phyloP scores from a whole-genome alignment of 2,888 invertebrate species.

The Xanthorhoe spadicearia region DNA sequence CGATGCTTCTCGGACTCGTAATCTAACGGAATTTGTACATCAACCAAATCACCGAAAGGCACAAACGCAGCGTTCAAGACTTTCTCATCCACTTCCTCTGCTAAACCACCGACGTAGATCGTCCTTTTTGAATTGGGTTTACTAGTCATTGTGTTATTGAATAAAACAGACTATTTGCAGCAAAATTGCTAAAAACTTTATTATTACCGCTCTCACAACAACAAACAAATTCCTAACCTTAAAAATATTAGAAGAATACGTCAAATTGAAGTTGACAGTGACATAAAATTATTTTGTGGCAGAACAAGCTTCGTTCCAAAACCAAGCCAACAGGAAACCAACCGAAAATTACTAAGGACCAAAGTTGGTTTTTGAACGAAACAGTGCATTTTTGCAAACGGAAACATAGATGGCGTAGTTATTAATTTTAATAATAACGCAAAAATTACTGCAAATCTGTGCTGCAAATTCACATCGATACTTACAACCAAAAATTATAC shows the following conservation, averaged over 20 bases:
- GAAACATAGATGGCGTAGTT: neutral
- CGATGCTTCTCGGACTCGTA: slow-evolving; percentile 98
- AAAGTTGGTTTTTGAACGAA: neutral
- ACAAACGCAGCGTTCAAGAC: slow-evolving; percentile 98
- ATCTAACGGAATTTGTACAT: slow-evolving; percentile 98
- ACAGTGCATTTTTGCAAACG: neutral
- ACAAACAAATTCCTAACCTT: slow-evolving; percentile 19
- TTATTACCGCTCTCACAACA: slow-evolving; percentile 2
- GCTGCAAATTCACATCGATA: no score
- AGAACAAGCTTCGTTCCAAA: neutral
- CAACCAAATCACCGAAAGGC: slow-evolving; percentile 99
- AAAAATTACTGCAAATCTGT: no score
- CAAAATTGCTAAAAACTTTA: no score
- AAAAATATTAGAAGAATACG: neutral
- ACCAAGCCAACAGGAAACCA: no score
- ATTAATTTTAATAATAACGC: neutral
- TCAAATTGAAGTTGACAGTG: neutral
- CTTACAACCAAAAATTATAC: no score
- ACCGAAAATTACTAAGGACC: neutral
- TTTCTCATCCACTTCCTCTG: slow-evolving; percentile 98
- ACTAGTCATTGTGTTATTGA: slow-evolving; percentile 66
- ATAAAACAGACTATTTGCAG: no score
- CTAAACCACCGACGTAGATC: slow-evolving; percentile 93
- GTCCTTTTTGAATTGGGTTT: slow-evolving; percentile 90
- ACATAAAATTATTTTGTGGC: no score